Evolutionary conservation across 1,140 invertebrate species (phyloP), one percentile per base, ranked within the genome.

Genomic region (Physella acuta): DNA sequence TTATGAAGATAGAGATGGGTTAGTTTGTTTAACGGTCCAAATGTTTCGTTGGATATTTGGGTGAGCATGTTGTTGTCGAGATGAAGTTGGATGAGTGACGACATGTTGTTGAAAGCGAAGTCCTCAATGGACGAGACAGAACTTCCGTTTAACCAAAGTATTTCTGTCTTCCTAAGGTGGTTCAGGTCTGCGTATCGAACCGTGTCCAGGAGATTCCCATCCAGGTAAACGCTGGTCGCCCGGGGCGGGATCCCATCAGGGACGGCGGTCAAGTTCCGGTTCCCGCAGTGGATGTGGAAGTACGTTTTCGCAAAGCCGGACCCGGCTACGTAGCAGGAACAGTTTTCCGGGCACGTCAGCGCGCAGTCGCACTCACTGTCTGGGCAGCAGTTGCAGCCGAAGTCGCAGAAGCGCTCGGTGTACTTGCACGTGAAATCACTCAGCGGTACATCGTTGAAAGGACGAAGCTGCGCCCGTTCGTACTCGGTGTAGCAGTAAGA

Each of bases 341-440:
- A 78, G 2, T 51, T 11, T 3, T 34, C 33, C 1, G 77, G 77
- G 52, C 77, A 78, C 3, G 55, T 39, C 26, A 71, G 64, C 2
- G 37, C 34, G 55, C 77, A 78, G 16, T 63, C 8, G 59, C 73
- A 75, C 5, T 55, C 52, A 28, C 33, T 24, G 2, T 49, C 30
- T 36, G 16, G 20, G 56, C 78, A 80, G 52, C 78, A 80, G 0
- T 28, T 17, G 60, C 76, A 80, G 0, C 34, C 31, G n/a, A 39
- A 16, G 28, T 63, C 56, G 52, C 70, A 68, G 14, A 71, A 67
- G 1, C 58, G 44, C 1, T 59, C 33, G 0, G 53, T 2, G 52
- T 73, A 74, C 2, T 70, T 24, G 53, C 78, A 80, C 16, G 75
- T 44, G 59, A 80, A 77, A 30, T 78, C 51, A 11, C 65, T 39